phyloP scores from a whole-genome alignment of 1,140 invertebrate species.

The Drosophila elegans region DNA sequence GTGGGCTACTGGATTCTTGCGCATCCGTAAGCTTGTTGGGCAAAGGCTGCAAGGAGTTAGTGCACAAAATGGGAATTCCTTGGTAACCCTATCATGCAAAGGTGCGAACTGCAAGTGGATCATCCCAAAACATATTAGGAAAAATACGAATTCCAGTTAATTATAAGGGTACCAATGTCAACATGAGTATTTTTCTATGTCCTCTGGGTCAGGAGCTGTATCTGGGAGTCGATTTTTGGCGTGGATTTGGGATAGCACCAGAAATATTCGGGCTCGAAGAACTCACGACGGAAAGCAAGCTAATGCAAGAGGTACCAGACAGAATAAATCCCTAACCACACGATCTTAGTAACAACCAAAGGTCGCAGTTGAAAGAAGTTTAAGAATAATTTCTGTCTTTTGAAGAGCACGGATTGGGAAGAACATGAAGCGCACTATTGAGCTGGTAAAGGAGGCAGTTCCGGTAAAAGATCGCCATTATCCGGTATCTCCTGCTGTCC shows the following conservation, averaged over 20 bases:
- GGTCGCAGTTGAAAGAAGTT: not conserved
- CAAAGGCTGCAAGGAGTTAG: not conserved
- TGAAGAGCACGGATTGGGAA: not conserved
- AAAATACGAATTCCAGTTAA: not conserved
- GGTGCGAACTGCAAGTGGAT: not conserved
- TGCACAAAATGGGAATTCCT: not conserved
- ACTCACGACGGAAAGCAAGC: not conserved
- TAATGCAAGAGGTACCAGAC: not conserved
- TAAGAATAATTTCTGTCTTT: not conserved
- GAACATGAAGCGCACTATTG: not conserved
- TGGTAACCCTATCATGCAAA: not conserved
- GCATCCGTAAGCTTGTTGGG: not conserved
- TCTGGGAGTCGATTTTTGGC: slow-evolving; percentile 1
- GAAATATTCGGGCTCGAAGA: not conserved
- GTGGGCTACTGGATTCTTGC: not conserved
- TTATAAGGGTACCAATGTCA: not conserved
- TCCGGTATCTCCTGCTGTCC: not conserved
- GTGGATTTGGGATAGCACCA: not conserved
- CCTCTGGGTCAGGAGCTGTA: not conserved
- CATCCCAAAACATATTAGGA: not conserved
- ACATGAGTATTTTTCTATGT: not conserved
- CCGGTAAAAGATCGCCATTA: not conserved
- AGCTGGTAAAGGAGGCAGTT: not conserved
- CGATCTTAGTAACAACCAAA: not conserved
- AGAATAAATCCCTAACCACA: not conserved